A percentile compares a stretch with the other conserved stretches of the same genome.
Evolutionary conservation across 2,888 invertebrate species (phyloP).

Genomic region (Ischnus inquisitorius): DNA sequence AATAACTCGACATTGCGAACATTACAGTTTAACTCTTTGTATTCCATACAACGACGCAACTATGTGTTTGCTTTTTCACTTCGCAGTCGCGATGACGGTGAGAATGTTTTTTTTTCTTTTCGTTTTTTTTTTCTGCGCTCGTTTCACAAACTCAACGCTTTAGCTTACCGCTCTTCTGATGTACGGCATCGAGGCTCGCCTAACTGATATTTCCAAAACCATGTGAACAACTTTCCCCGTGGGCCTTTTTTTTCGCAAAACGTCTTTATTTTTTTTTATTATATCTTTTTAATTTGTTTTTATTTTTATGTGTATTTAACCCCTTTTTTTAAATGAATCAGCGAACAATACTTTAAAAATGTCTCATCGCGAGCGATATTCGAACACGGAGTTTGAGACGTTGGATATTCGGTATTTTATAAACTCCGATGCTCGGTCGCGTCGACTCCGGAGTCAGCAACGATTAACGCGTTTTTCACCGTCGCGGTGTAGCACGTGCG

Average conservation of each 20-base stretch:
- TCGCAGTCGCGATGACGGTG: not conserved
- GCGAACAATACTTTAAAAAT: not conserved
- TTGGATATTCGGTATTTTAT: slow-evolving; percentile 3
- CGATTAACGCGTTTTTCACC: slow-evolving; percentile 31
- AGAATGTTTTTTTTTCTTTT: not conserved
- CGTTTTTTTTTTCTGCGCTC: not conserved
- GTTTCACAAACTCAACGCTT: not conserved
- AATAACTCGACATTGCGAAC: not conserved
- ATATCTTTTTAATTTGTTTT: not conserved
- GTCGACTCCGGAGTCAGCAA: not conserved
- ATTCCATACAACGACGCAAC: not conserved
- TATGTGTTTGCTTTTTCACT: slow-evolving; percentile 21
- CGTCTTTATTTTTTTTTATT: not conserved
- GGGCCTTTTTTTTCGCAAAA: not conserved
- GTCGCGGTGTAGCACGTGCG: slow-evolving; percentile 74
- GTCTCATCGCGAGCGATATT: not conserved
- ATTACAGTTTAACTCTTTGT: not conserved
- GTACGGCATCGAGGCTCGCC: slow-evolving; percentile 71
- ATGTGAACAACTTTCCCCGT: not conserved
- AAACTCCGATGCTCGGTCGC: not conserved
- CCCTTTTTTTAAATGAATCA: too few species aligned
- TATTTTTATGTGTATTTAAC: not conserved
- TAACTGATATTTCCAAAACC: slow-evolving; percentile 21
- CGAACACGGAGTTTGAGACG: not conserved
- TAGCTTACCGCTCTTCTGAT: slow-evolving; percentile 73